Conservation (phyloP, 2,797 vertebrate genomes). For the Sphaeramia orbicularis region DNA sequence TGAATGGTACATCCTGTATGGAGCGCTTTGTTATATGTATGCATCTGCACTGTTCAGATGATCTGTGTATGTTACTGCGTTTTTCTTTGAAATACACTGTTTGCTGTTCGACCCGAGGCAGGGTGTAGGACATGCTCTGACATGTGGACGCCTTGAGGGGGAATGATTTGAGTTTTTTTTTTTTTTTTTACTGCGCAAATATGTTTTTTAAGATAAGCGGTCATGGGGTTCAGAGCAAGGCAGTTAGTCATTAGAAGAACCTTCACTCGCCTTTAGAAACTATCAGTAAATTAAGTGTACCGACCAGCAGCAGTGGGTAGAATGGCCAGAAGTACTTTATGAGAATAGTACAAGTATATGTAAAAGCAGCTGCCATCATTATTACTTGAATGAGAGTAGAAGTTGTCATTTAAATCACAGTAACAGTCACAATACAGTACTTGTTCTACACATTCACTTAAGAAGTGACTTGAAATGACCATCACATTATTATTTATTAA, state of each 20-base stretch:
- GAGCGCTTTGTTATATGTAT: background rate
- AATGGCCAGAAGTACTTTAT: too few relatives aligned
- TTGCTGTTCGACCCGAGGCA: background rate
- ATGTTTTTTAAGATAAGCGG: constrained; percentile 1
- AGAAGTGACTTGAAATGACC: too few relatives aligned
- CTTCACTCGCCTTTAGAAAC: background rate
- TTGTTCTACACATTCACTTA: too few relatives aligned
- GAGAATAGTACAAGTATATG: too few relatives aligned
- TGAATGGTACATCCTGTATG: constrained; percentile 24
- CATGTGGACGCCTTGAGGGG: constrained; percentile 17
- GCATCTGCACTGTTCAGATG: background rate
- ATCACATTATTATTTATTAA: too few relatives aligned
- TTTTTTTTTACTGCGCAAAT: constrained; percentile 42
- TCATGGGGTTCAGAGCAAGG: constrained; percentile 6
- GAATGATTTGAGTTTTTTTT: background rate
- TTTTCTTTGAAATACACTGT: constrained; percentile 18
- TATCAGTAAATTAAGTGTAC: too few relatives aligned
- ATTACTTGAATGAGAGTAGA: too few relatives aligned
- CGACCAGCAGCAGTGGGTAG: too few relatives aligned
- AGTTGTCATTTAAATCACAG: too few relatives aligned
- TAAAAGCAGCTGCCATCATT: too few relatives aligned
- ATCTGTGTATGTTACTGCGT: constrained; percentile 3
- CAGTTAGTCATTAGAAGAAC: constrained; percentile 1
- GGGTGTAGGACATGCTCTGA: background rate
- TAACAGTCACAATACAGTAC: too few relatives aligned